phyloP scores from a whole-genome alignment of 2,797 vertebrate species.

The Chiloscyllium punctatum region DNA sequence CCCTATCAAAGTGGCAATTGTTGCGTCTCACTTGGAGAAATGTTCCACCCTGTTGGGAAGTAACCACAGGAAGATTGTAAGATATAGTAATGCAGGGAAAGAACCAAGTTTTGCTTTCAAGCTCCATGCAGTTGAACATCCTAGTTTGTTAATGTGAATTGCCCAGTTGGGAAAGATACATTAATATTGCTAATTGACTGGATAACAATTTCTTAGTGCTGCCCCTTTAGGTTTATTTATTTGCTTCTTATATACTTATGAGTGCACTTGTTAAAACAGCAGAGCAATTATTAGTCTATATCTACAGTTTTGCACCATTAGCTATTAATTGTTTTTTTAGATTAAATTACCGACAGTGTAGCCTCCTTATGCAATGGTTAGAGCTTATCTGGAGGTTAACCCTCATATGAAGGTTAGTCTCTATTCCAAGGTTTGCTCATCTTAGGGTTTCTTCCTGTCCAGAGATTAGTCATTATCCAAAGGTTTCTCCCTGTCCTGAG shows the following conservation, averaged over 20 bases:
- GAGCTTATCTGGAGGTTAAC: not conserved
- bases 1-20: not conserved
- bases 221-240: not conserved
- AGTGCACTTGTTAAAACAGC: not conserved
- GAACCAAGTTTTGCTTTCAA: not conserved
- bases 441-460: no score
- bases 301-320: not conserved
- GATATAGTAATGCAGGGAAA: not conserved
- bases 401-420: not conserved
- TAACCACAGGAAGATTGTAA: not conserved
- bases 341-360: not conserved
- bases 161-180: not conserved
- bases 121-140: not conserved
- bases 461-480: not conserved
- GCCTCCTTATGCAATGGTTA: no score
- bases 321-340: not conserved
- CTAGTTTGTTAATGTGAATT: not conserved
- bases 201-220: no score
- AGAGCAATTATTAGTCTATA: not conserved
- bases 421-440: not conserved
- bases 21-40: not conserved
- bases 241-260: not conserved
- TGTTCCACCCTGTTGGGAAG: not conserved
- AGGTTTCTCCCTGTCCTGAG: not conserved
- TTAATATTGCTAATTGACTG: not conserved